phyloP scores from a whole-genome alignment of 2,888 invertebrate species.

The Cataglyphis altisquamis region DNA sequence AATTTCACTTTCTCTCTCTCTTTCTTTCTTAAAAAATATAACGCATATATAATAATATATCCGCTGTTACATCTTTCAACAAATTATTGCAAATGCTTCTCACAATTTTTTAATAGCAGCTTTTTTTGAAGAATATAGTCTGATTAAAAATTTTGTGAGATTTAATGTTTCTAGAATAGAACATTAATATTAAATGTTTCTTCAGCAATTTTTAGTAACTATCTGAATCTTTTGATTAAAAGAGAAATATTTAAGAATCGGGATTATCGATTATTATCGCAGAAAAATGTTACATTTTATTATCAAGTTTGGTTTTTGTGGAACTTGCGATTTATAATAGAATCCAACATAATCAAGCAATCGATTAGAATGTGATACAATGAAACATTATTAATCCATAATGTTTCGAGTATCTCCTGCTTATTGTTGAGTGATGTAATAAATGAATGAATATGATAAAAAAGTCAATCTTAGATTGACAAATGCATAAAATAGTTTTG shows the following conservation, averaged over 20 bases:
- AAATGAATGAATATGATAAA: neutral
- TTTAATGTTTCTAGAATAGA: neutral
- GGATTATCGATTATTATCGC: conserved; percentile 15
- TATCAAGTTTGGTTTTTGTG: conserved; percentile 30
- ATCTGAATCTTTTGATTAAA: neutral
- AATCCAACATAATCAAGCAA: neutral
- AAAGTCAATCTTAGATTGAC: neutral
- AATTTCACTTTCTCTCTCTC: neutral
- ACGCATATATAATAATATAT: neutral
- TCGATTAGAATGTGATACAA: conserved; percentile 29
- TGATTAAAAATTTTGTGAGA: neutral
- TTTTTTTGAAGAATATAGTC: neutral
- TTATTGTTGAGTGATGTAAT: neutral
- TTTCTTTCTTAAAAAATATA: neutral
- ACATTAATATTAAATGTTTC: neutral
- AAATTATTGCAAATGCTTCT: neutral
- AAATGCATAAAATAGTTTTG: neutral
- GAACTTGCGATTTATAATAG: conserved; percentile 17
- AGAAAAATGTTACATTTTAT: conserved; percentile 21
- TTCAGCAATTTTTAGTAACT: neutral
- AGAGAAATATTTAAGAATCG: neutral
- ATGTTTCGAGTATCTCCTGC: neutral
- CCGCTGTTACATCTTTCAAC: neutral
- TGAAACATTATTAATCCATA: neutral
- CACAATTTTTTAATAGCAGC: neutral